These are phyloP conservation scores for Pogonocichla stellata DNA, from an alignment of 2,113 vertebrate species.

Conservation along the genomic window DNA sequence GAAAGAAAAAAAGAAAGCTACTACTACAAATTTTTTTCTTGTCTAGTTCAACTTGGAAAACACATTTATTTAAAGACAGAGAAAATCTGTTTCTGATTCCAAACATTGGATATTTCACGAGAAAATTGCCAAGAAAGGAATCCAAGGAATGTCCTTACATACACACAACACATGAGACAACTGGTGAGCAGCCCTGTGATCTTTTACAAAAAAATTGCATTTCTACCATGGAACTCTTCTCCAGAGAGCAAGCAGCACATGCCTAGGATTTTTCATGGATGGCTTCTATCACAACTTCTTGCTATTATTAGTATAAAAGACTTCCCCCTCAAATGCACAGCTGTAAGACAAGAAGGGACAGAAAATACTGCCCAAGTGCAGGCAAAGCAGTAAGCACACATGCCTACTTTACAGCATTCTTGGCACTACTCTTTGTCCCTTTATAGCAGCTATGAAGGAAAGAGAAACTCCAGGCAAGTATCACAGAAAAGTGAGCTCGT, in stretches of 20 bases:
- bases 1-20: background rate
- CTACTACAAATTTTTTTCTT: constrained; percentile 23
- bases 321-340: constrained; percentile 66
- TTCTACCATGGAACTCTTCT: constrained; percentile 55
- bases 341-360: constrained; percentile 49
- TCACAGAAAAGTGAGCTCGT: background rate
- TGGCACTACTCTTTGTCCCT: background rate
- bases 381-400: background rate
- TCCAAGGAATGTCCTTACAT: constrained; percentile 74
- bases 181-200: constrained; percentile 68
- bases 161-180: constrained; percentile 71
- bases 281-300: constrained; percentile 63
- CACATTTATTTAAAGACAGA: constrained; percentile 68
- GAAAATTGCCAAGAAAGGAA: constrained; percentile 75
- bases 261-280: constrained; percentile 67
- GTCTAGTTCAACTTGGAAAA: constrained; percentile 51
- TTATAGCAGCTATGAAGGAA: background rate
- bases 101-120: constrained; percentile 67
- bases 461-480: background rate
- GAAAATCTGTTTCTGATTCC: constrained; percentile 80
- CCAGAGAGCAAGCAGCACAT: constrained; percentile 63
- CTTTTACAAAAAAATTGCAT: background rate
- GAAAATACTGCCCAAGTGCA: constrained; percentile 17
- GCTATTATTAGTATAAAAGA: constrained; percentile 77
- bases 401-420: background rate